Base-by-base conservation (phyloP, 1,140 invertebrate genomes). In the Amyelois transitella region DNA sequence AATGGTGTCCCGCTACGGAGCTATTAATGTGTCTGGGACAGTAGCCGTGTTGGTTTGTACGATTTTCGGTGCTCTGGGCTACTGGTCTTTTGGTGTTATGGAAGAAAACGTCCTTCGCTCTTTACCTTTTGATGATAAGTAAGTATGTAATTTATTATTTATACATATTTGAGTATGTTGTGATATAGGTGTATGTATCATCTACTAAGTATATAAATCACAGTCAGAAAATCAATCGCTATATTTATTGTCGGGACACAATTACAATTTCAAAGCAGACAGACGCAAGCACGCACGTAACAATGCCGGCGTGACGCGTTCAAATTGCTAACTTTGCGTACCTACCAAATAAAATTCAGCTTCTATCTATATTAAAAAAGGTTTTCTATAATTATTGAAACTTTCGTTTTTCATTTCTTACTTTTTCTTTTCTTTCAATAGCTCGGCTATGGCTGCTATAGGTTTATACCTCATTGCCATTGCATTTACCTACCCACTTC, bases 51-150 rank as follows among this genome's bases (percentile, higher is more conserved):
- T 69, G 5, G 19, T 79, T 4, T 55, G 72, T 0, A 70, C 57
- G 0, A 25, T 76, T 10, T 75, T 83, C 17, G 76, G 80, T 6
- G 49, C 49, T 1, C 32, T 77, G 0, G 76, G 77, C 4, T 81
- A 77, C 47, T 81, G 72, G 69, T 62, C 72, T 6, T 83, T 77
- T 53, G 80, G 77, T 6, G 57, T 64, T 6, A 83, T 83, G 80
- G 80, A 83, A 12, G 80, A 83, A 45, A 83, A 83, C 55, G 62
- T 83, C 17, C 53, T 83, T 6, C 53, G 77, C 49, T 75, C 61
- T 19, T 50, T 83, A 24, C 75, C 75, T 2, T 81, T 69, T 55
- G 77, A 83, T 51, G 74, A 80, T 45, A n/a, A 49, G 79, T 82
- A 56, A 47, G 74, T 69, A 51, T 21, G 22, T n/a, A n/a, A 24